These are phyloP conservation scores for Epistrophe grossulariae DNA, from an alignment of 2,888 invertebrate species.

Conservation along the genomic window DNA sequence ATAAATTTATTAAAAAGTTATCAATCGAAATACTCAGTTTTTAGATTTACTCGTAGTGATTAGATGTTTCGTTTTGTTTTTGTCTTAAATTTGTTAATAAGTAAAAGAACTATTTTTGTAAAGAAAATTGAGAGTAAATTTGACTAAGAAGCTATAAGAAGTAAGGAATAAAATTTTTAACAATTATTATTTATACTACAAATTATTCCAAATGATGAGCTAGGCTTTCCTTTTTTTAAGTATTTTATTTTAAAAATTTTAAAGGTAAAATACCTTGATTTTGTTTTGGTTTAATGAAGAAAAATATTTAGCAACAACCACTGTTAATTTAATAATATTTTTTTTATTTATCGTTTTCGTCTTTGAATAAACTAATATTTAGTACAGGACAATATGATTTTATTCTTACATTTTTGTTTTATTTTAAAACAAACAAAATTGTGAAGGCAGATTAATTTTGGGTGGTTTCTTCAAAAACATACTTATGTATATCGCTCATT, in stretches of 20 bases:
- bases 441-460: neutral
- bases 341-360: slow-evolving; percentile 38
- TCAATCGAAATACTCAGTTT: slow-evolving; percentile 35
- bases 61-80: slow-evolving; percentile 26
- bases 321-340: slow-evolving; percentile 55
- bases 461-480: neutral
- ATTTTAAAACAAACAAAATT: neutral
- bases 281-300: slow-evolving; percentile 1
- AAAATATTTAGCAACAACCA: slow-evolving; percentile 22
- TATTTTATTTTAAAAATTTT: neutral
- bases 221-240: slow-evolving; percentile 11
- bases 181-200: neutral
- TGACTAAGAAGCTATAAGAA: neutral
- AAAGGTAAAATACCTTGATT: slow-evolving; percentile 10
- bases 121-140: slow-evolving; percentile 27
- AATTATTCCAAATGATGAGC: neutral
- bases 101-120: slow-evolving; percentile 51
- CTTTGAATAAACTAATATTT: slow-evolving; percentile 72
- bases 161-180: slow-evolving; percentile 3
- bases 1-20: slow-evolving; percentile 32
- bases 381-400: slow-evolving; percentile 43
- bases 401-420: neutral
- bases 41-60: slow-evolving; percentile 19
- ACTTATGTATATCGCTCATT: no score
- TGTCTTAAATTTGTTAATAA: slow-evolving; percentile 17